Percentiles rank a stretch among this genome's conserved stretches.
Conservation (phyloP, 2,113 vertebrate species). For the Spheniscus mendiculus region DNA sequence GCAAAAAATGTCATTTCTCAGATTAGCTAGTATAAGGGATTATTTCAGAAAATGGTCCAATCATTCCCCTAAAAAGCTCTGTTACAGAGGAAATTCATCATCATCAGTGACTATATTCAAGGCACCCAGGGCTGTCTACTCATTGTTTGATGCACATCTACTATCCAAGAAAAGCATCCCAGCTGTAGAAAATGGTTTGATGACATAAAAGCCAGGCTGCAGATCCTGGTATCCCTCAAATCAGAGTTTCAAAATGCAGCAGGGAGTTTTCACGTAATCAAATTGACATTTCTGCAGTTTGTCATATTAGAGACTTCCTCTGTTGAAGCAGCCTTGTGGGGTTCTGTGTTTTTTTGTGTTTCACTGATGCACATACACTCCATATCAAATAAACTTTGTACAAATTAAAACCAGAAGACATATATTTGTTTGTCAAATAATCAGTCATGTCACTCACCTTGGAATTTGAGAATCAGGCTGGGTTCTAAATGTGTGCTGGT, state of each 20-base stretch:
- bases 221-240: not conserved
- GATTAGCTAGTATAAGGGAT: not conserved
- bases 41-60: not conserved
- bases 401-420: not conserved
- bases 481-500: not conserved
- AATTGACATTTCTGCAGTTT: not conserved
- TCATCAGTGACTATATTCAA: not conserved
- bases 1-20: not conserved
- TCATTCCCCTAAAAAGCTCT: not conserved
- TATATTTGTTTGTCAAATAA: not conserved
- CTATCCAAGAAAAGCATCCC: not conserved
- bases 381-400: not conserved
- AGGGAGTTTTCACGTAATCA: not conserved
- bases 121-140: not conserved
- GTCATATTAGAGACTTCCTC: not conserved
- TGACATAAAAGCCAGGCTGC: not conserved
- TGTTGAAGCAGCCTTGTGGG: not conserved
- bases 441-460: not conserved
- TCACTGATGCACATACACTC: not conserved
- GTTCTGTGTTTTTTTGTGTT: not conserved
- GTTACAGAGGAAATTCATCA: not conserved
- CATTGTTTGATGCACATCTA: not conserved
- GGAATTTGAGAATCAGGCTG: not conserved
- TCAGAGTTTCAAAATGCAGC: not conserved
- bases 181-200: not conserved